Base-by-base conservation (phyloP, 2,113 vertebrate species). In the Pachyramphus minor region DNA sequence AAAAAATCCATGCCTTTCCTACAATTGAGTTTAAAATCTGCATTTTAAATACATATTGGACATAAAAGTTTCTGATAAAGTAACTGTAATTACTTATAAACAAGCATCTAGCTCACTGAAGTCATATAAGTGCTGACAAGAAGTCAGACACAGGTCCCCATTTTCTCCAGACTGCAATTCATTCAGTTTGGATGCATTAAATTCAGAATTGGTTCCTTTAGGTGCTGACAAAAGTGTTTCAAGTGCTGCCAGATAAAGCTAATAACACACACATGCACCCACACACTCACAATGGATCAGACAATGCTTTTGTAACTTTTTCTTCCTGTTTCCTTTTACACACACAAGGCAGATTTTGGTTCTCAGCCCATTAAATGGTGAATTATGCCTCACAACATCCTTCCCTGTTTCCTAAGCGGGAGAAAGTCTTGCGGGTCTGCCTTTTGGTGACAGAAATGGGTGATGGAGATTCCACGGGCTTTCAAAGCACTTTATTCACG, bases 261-360 rank as follows among this genome's bases (percentile, higher is more conserved):
- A 62, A 22, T 55, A 81, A 74, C 25, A 11, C 9, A 14, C 11
- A 8, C 6, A 1, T 4, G 2, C 0, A 3, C 52, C 28, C 2
- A 8, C 7, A 5, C 8, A 4, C 52, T 19, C 37, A 41, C 33
- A 44, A 28, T 21, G 30, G 19, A n/a, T 56, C 47, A 72, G 53
- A 33, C 59, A 59, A 2, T 39, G 47, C 33, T 76, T 82, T 84
- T 77, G 59, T 35, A 73, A 53, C 55, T 71, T 90, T 74, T 86
- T 13, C 60, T 80, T 88, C 82, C 63, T 50, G 35, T 90, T 90
- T 86, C 63, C 59, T 73, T 52, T 49, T n/a, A 20, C 5, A 24
- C 8, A 20, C 56, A 27, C 6, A 50, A 5, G 23, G 23, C 60
- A 72, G 35, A 30, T 90, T 83, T 79, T 84, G 52, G 18, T 92